Evolutionary conservation across 1,140 invertebrate genomes (phyloP).

Genomic region (Thrips palmi): DNA sequence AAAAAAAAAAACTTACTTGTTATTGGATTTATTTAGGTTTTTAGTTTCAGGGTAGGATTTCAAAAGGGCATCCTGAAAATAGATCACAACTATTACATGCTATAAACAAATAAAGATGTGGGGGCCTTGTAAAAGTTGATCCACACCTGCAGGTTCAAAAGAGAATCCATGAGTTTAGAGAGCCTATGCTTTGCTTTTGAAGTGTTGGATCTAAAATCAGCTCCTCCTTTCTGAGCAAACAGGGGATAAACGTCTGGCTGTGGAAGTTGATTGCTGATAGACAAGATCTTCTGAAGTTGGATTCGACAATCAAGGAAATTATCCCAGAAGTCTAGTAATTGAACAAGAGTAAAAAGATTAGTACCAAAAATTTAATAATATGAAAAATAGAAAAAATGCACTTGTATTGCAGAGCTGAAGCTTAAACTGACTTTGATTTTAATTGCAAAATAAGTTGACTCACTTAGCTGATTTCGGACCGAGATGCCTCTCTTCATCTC

Average conservation of each 20-base stretch:
- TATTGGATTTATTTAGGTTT: slow-evolving; percentile 19
- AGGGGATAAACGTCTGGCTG: slow-evolving; percentile 31
- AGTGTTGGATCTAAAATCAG: slow-evolving; percentile 31
- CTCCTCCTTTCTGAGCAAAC: slow-evolving; percentile 24
- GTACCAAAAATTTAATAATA: not conserved
- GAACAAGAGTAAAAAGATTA: slow-evolving; percentile 15
- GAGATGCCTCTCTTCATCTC: slow-evolving; percentile 50
- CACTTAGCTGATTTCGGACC: slow-evolving; percentile 49
- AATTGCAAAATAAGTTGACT: slow-evolving; percentile 6
- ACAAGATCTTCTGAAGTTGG: slow-evolving; percentile 60
- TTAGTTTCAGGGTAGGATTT: slow-evolving; percentile 46
- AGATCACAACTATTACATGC: slow-evolving; percentile 9
- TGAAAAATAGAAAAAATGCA: not conserved
- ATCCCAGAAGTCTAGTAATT: slow-evolving; percentile 52
- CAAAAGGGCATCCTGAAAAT: slow-evolving; percentile 34
- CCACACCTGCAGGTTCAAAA: slow-evolving; percentile 33
- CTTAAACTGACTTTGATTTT: not conserved
- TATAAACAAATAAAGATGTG: not conserved
- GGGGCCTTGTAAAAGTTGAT: not conserved
- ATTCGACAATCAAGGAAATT: slow-evolving; percentile 64
- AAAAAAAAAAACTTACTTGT: slow-evolving; percentile 10
- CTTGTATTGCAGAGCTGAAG: not conserved
- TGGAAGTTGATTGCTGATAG: slow-evolving; percentile 57
- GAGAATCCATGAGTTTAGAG: slow-evolving; percentile 38
- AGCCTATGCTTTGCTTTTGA: slow-evolving; percentile 32